Percentiles rank a stretch among this genome's conserved stretches.
Conservation (phyloP, 2,888 invertebrate genomes). For the Candidula unifasciata region DNA sequence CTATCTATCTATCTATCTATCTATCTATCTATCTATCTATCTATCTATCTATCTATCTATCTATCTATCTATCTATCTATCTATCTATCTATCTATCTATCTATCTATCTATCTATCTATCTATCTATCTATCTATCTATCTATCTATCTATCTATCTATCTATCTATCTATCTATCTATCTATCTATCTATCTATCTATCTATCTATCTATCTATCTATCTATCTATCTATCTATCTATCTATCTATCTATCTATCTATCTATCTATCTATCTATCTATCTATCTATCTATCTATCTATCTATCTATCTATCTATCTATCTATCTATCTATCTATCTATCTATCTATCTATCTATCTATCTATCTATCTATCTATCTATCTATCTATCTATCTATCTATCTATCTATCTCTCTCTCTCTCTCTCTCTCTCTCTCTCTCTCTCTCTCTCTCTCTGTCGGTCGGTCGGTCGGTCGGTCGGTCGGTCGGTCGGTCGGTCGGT, state of each 20-base stretch:
- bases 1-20: no score
- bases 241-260: not conserved
- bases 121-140: not conserved
- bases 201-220: not conserved
- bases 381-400: not conserved
- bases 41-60: no score
- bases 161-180: not conserved
- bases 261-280: not conserved
- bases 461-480: no score
- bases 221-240: not conserved
- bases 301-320: not conserved
- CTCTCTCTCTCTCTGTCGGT: not conserved
- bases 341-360: not conserved
- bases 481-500: no score
- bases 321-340: not conserved
- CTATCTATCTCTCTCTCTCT: constrained; percentile 8
- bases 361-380: not conserved
- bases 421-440: constrained; percentile 7
- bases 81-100: no score
- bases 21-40: no score
- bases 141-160: not conserved
- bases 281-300: not conserved
- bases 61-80: no score
- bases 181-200: no score
- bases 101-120: no score